A percentile compares a stretch with the other conserved stretches of the same genome.
Conservation (phyloP, 53 echinoderm and acorn worm genomes). For the Holothuria leucospilota region DNA sequence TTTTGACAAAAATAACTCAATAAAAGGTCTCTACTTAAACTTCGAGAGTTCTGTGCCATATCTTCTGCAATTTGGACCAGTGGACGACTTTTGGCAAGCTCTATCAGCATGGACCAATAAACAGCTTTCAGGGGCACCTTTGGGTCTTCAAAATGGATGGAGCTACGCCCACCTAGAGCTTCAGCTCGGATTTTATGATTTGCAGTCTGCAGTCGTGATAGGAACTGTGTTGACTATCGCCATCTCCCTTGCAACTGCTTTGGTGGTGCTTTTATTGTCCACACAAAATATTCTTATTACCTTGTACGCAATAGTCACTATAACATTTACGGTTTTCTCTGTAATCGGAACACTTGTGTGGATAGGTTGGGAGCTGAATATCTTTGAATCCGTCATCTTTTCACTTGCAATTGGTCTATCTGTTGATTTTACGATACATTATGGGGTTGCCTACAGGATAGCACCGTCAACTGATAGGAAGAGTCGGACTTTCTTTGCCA, state of each 20-base stretch:
- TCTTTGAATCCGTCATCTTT: constrained; percentile 71
- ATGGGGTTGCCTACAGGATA: constrained; percentile 75
- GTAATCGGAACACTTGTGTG: constrained; percentile 64
- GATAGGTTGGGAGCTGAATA: constrained; percentile 79
- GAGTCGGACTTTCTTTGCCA: constrained; percentile 43
- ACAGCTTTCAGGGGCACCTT: constrained; percentile 51
- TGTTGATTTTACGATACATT: constrained; percentile 81
- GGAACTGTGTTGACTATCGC: constrained; percentile 50
- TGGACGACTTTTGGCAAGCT: constrained; percentile 57
- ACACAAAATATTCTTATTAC: constrained; percentile 65
- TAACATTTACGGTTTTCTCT: constrained; percentile 66
- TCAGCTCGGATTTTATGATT: constrained; percentile 42
- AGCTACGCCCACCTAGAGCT: constrained; percentile 5
- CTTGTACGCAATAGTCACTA: constrained; percentile 58
- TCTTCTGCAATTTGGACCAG: constrained; percentile 19
- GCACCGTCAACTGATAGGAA: constrained; percentile 50
- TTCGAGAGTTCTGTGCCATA: constrained; percentile 39
- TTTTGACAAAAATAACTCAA: constrained; percentile 48
- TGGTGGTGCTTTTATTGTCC: constrained; percentile 59
- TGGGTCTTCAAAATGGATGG: constrained; percentile 64
- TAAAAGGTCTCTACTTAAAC: constrained; percentile 32
- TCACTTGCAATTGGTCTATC: constrained; percentile 74
- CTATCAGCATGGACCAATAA: constrained; percentile 34
- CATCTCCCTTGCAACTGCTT: constrained; percentile 58
- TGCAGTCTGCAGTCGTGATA: constrained; percentile 45